These are phyloP conservation scores for Metacarcinus magister DNA, from an alignment of 2,888 invertebrate species.

Conservation along the genomic window DNA sequence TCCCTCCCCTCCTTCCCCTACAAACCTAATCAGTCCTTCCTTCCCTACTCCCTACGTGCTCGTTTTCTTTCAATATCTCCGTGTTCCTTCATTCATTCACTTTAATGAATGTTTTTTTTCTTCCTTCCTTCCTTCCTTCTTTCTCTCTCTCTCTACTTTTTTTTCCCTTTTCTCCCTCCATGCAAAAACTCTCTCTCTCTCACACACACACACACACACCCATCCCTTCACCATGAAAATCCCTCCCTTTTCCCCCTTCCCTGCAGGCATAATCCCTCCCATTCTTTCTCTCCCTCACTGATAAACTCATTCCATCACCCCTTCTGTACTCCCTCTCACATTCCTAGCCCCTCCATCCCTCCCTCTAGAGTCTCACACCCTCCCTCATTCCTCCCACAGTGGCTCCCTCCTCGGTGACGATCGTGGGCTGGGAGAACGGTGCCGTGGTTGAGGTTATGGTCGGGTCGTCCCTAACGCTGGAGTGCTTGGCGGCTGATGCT, in stretches of 20 bases:
- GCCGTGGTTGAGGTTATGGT: constrained; percentile 79
- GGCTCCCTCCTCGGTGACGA: constrained; percentile 75
- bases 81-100: neutral
- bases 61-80: neutral
- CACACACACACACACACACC: neutral
- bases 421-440: constrained; percentile 79
- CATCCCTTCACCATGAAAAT: neutral
- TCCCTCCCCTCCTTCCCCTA: neutral
- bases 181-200: neutral
- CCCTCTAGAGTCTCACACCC: neutral
- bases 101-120: neutral
- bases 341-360: too few species aligned
- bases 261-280: neutral
- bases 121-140: neutral
- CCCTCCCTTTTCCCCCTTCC: neutral
- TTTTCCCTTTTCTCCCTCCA: neutral
- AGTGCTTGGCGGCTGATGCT: constrained; percentile 81
- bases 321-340: too few species aligned
- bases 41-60: neutral
- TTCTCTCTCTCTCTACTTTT: neutral
- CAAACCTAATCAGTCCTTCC: neutral
- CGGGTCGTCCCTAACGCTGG: constrained; percentile 77
- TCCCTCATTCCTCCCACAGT: constrained; percentile 55
- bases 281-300: neutral
- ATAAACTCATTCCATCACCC: neutral